Base-by-base conservation (phyloP, 2,888 invertebrate genomes). In the Drosophila monieri region DNA sequence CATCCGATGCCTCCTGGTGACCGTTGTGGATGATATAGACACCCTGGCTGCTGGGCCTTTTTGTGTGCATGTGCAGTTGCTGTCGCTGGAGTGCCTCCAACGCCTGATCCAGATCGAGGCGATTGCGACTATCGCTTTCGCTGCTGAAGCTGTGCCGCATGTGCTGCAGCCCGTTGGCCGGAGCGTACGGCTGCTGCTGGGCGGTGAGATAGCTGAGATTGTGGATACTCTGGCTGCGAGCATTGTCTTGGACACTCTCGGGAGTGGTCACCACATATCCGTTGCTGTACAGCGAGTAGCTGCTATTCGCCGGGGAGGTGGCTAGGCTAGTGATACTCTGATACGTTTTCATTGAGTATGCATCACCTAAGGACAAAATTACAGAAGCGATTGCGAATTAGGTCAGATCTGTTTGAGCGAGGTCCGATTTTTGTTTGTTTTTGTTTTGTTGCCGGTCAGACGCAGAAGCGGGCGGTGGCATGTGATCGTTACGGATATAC, bases 321-420 rank as follows among this genome's bases (percentile, higher is more conserved):
- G 91, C 91, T 90, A 92, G 90, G 88, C 91, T 91, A 89, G 91
- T 91, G 78, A 89, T 89, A 89, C 91, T 91, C 88, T 91, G 91
- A 90, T 90, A 91, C 53, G 91, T 91, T 91, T 91, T 91, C 90
- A 91, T 90, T 80, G 91, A 91, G 88, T 90, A 90, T 83, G 91
- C 91, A 83, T 91, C 91, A 89, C 91, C 91, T 91, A 89, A 55
- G 78, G 73, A 74, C 77, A 84, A 80, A 79, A 71, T 71, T 57
- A 71, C 71, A 71, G 64, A 57, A 69, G 69, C 64, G 64, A 54
- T 59, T 59, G 61, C 61, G 61, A 15, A 58, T 53, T 59, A 54
- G 69, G 69, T 69, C 69, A 68, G 43, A 12, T 68, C 60, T 60
- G 59, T 43, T 53, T 57, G n/a, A 14, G 35, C 35, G 44, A 32